A percentile compares a stretch with the other conserved stretches of the same genome.
phyloP scores from a whole-genome alignment of 2,888 invertebrate species.

The Gandaritis pyraliata region DNA sequence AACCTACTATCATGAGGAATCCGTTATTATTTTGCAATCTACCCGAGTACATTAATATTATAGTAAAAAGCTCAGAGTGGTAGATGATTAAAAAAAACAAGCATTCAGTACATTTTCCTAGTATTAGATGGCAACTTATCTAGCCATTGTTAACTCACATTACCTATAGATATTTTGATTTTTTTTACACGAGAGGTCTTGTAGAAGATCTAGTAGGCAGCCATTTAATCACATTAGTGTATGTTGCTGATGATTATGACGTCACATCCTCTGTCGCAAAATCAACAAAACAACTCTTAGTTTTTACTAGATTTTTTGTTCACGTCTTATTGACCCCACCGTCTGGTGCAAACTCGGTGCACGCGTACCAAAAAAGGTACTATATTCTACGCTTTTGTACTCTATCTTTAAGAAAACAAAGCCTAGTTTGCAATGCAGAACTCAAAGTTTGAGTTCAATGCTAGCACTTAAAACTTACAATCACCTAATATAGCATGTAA shows the following conservation, averaged over 20 bases:
- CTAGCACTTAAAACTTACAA: too few species aligned
- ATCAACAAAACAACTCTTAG: conserved; percentile 3
- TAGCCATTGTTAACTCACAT: too few species aligned
- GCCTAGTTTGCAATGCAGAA: conserved; percentile 22
- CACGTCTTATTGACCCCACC: conserved; percentile 36
- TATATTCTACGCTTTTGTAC: conserved; percentile 8
- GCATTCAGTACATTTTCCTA: too few species aligned
- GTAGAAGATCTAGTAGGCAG: not conserved
- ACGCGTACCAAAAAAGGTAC: conserved; percentile 49
- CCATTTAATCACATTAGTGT: not conserved
- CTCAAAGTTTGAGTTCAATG: conserved; percentile 13
- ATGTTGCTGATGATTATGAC: not conserved
- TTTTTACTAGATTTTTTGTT: conserved; percentile 15
- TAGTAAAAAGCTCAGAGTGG: not conserved
- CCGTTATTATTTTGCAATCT: conserved; percentile 3
- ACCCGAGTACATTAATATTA: too few species aligned
- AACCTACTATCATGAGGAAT: not conserved
- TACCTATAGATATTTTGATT: too few species aligned
- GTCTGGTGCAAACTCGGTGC: conserved; percentile 62
- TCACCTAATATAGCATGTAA: too few species aligned
- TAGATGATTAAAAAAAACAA: not conserved
- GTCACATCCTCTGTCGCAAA: not conserved
- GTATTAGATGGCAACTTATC: too few species aligned
- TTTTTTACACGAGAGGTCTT: too few species aligned
- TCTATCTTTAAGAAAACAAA: conserved; percentile 5